phyloP scores from a whole-genome alignment of 2,113 vertebrate species.

The Brachypodius melanocephalos region DNA sequence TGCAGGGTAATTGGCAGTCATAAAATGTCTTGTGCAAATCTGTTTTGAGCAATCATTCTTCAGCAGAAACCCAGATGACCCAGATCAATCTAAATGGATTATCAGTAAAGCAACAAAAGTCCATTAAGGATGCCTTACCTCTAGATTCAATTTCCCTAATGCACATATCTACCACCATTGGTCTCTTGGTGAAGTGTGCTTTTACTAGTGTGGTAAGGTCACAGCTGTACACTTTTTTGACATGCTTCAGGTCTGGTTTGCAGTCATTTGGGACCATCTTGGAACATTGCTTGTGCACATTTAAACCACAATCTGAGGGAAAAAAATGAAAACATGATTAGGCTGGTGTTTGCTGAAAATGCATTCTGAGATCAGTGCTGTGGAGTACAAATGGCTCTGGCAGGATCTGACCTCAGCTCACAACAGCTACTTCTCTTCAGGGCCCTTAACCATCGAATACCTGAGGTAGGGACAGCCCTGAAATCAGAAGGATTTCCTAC shows the following conservation, averaged over 20 bases:
- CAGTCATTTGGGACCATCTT: constrained; percentile 96
- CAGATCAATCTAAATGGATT: neutral
- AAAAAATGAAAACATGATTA: constrained; percentile 11
- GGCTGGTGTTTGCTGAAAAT: neutral
- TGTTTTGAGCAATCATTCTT: neutral
- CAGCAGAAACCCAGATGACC: constrained; percentile 5
- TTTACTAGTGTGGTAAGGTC: constrained; percentile 97
- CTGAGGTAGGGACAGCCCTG: neutral
- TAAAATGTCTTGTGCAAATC: neutral
- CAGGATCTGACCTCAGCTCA: neutral
- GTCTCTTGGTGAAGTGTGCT: constrained; percentile 92
- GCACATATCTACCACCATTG: constrained; percentile 99
- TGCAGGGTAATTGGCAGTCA: neutral
- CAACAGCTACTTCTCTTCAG: neutral
- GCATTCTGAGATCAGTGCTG: neutral
- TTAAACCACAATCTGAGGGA: constrained; percentile 90
- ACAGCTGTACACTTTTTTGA: constrained; percentile 91
- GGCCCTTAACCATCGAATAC: neutral
- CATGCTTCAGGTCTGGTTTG: constrained; percentile 90
- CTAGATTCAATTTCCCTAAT: constrained; percentile 94
- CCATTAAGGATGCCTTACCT: constrained; percentile 78
- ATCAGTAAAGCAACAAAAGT: neutral
- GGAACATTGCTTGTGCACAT: constrained; percentile 97
- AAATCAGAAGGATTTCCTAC: neutral
- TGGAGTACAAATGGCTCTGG: neutral